Percentiles rank a stretch among this genome's conserved stretches.
phyloP scores from a whole-genome alignment of 2,797 vertebrate genomes.

The Coendou prehensilis region DNA sequence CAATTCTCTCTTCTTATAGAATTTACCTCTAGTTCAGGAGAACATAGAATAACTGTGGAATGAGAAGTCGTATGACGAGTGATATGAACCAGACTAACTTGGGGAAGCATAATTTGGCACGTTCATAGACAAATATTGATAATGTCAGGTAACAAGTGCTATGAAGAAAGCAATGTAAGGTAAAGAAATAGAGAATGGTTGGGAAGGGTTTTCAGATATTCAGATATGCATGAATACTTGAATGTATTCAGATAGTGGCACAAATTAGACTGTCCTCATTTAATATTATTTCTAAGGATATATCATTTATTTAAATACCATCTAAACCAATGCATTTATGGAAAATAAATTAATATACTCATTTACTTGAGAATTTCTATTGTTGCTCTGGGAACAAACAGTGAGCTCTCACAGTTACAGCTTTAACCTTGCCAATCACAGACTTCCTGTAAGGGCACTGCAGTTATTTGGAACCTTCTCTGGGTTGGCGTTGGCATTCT shows the following conservation, averaged over 20 bases:
- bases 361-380: slow-evolving; percentile 87
- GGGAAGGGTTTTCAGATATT: not conserved
- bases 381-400: slow-evolving; percentile 89
- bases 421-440: slow-evolving; percentile 92
- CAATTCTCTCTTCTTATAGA: not conserved
- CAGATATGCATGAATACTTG: not conserved
- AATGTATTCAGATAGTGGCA: not conserved
- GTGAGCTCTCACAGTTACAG: slow-evolving; percentile 88
- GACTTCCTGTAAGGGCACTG: slow-evolving; percentile 92
- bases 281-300: slow-evolving; percentile 86
- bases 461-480: slow-evolving; percentile 97
- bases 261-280: slow-evolving; percentile 26
- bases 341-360: slow-evolving; percentile 85
- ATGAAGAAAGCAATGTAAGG: not conserved
- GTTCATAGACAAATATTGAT: not conserved
- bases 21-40: not conserved
- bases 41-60: not conserved
- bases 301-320: slow-evolving; percentile 82
- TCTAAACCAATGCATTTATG: slow-evolving; percentile 83
- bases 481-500: slow-evolving; percentile 94
- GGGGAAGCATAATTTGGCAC: not conserved
- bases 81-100: not conserved
- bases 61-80: not conserved
- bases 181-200: slow-evolving; percentile 10
- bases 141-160: not conserved